These are phyloP conservation scores for Gorsachius magnificus DNA, from an alignment of 2,797 vertebrate genomes.

Conservation along the genomic window DNA sequence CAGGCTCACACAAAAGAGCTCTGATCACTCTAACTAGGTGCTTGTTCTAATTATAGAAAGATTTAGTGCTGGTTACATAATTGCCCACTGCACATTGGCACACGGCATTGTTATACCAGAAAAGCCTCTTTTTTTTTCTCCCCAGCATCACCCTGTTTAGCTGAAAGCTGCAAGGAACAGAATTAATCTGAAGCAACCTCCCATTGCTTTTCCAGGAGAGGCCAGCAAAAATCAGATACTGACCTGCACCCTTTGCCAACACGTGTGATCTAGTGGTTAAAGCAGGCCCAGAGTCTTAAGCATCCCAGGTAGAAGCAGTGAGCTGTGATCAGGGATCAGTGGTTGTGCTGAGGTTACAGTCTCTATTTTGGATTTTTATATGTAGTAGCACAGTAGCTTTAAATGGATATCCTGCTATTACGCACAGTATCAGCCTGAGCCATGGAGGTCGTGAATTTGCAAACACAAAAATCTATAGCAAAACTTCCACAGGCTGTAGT, in stretches of 20 bases:
- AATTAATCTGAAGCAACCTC: constrained; percentile 4
- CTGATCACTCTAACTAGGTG: constrained; percentile 63
- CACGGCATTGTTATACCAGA: constrained; percentile 54
- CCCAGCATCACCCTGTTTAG: constrained; percentile 23
- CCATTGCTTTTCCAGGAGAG: not conserved
- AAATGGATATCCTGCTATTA: not conserved
- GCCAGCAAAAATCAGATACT: not conserved
- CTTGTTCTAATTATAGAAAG: constrained; percentile 76
- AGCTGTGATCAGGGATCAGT: not conserved
- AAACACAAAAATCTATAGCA: not conserved
- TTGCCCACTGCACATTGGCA: constrained; percentile 63
- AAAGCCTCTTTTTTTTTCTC: constrained; percentile 32
- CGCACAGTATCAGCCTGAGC: not conserved
- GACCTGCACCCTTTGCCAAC: not conserved
- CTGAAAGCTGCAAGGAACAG: constrained; percentile 23
- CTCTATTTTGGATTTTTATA: not conserved
- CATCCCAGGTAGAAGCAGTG: not conserved
- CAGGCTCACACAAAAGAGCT: constrained; percentile 68
- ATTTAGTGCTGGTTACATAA: constrained; percentile 73
- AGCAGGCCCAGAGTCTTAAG: not conserved
- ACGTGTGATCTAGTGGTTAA: not conserved
- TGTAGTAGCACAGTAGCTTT: not conserved
- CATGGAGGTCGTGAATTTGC: not conserved
- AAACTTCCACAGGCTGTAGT: not conserved
- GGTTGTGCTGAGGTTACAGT: not conserved